Conservation (phyloP, 2,888 invertebrate genomes). For the Pachliopta kotzebuea region DNA sequence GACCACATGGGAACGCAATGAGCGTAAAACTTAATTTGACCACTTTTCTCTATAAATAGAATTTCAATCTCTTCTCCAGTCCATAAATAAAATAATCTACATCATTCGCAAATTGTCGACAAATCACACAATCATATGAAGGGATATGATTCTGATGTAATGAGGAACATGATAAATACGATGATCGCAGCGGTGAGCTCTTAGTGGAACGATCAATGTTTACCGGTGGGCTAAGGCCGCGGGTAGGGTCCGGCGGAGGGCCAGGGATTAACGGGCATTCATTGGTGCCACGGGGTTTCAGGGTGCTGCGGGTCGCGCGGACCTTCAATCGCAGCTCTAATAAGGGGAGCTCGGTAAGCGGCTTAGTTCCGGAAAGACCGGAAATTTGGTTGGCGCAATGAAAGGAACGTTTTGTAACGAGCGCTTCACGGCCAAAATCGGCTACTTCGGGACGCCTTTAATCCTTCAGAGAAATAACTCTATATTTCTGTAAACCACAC, state of each 20-base stretch:
- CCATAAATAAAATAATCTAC: too few relatives aligned
- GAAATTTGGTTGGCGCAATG: constrained; percentile 51
- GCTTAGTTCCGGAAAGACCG: constrained; percentile 55
- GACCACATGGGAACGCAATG: too few relatives aligned
- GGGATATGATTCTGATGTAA: neutral
- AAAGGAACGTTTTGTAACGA: constrained; percentile 41
- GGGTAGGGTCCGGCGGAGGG: constrained; percentile 29
- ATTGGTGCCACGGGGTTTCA: constrained; percentile 29
- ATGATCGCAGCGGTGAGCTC: constrained; percentile 7
- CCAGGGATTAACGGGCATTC: constrained; percentile 42
- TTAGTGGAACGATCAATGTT: constrained; percentile 42
- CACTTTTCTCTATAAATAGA: too few relatives aligned
- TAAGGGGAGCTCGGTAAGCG: constrained; percentile 59
- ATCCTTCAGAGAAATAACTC: constrained; percentile 8
- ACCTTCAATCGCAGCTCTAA: constrained; percentile 47
- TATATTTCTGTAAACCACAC: neutral
- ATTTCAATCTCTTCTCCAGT: too few relatives aligned
- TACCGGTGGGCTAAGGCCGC: constrained; percentile 42
- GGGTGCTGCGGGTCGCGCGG: constrained; percentile 40
- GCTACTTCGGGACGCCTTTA: constrained; percentile 15
- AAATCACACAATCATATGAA: too few relatives aligned
- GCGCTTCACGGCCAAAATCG: constrained; percentile 22
- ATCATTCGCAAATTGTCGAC: too few relatives aligned
- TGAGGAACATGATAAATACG: neutral
- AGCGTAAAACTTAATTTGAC: too few relatives aligned